Evolutionary conservation across 1,140 invertebrate genomes (phyloP), one percentile per base, ranked within the genome.

Genomic region (Drosophila pallidifrons): DNA sequence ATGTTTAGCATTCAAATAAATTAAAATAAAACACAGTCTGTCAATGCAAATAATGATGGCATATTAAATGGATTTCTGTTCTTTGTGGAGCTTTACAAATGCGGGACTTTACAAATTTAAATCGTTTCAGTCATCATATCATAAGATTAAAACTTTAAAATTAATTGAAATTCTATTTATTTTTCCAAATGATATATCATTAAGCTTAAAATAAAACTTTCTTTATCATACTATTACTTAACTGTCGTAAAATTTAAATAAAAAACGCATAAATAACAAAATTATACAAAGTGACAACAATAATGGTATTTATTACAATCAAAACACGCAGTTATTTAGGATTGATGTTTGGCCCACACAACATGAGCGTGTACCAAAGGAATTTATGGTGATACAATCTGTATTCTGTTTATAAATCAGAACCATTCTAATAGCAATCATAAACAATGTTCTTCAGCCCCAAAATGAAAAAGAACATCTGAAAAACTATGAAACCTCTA

Each of bases 1-100:
- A 88, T 87, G 66, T 80, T 83, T 80, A 68, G 75, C 75, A 61
- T 64, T 63, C 58, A 68, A 58, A 58, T 61, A 54, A 43, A 64
- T 60, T 58, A 20, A 61, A 46, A 55, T 7, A 51, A 5, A n/a
- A 49, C 72, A 82, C 72, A 52, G 35, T 55, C 11, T 60, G 77
- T 54, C 45, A 75, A 79, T 69, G 69, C 32, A 57, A 69, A 68
- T 43, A 54, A 45, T 25, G 32, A 28, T 51, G 30, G 11, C 55
- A 38, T 43, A 7, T 25, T 13, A 30, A 58, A 58, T 43, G 41
- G 11, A n/a, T 16, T 54, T 15, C 7, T 5, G 51, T 30, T 15
- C 5, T 54, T 54, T 28, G 11, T 20, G 49, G 51, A 52, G 1
- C 15, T 54, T 32, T 54, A 13, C 3, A 60, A 28, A 55, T 55